Evolutionary conservation across 2,113 vertebrate genomes (phyloP).

Genomic region (Genyomyrus donnyi): DNA sequence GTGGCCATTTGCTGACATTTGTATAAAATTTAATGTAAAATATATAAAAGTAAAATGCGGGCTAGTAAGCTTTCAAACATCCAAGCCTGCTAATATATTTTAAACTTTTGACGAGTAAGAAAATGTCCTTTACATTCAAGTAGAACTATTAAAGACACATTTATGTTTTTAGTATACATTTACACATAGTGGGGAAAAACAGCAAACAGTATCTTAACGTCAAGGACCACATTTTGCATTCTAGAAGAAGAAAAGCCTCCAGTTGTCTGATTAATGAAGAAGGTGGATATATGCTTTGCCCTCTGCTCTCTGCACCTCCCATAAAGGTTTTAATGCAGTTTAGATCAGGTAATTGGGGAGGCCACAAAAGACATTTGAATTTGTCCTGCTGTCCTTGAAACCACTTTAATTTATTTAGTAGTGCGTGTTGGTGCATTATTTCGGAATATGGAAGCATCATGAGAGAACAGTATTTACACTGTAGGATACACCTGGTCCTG

Average conservation of each 20-base stretch:
- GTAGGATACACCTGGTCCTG: neutral
- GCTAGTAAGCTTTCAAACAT: neutral
- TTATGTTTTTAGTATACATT: neutral
- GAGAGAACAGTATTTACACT: neutral
- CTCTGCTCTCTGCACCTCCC: neutral
- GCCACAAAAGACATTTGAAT: neutral
- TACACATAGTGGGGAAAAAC: neutral
- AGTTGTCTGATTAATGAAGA: neutral
- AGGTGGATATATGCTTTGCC: neutral
- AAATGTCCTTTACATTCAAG: neutral
- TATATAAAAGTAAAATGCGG: neutral
- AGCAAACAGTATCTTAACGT: neutral
- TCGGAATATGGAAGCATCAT: neutral
- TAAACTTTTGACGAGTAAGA: neutral
- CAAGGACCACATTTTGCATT: neutral
- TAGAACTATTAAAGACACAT: neutral
- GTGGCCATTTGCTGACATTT: slow-evolving; percentile 30
- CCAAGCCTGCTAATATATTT: neutral
- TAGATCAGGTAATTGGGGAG: neutral
- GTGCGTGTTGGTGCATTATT: neutral
- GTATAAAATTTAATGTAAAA: slow-evolving; percentile 5
- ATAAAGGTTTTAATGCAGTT: neutral
- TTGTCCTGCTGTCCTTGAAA: neutral
- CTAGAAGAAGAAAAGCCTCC: neutral
- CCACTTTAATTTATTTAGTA: neutral